A percentile compares a stretch with the other conserved stretches of the same genome.
These are phyloP conservation scores for Piscicola geometra DNA, from an alignment of 2,888 invertebrate genomes.

Conservation along the genomic window DNA sequence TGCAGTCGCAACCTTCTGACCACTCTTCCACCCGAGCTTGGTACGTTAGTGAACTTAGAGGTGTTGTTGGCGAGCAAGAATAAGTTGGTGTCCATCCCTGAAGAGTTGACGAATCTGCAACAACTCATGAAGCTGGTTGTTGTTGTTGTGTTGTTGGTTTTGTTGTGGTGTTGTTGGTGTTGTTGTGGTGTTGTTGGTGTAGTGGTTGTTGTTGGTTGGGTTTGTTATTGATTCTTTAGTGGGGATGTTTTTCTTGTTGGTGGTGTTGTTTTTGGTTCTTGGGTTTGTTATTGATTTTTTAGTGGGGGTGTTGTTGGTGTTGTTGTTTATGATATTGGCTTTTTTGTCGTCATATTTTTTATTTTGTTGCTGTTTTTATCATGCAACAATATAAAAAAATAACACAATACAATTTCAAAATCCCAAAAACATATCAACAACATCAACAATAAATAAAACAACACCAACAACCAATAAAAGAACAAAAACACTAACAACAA, in stretches of 20 bases:
- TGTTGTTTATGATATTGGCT: too few relatives aligned
- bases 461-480: too few relatives aligned
- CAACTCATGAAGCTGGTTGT: slow-evolving; percentile 67
- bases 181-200: neutral
- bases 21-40: slow-evolving; percentile 78
- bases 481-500: too few relatives aligned
- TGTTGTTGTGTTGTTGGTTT: too few relatives aligned
- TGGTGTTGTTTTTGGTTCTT: neutral
- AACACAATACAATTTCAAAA: too few relatives aligned
- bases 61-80: slow-evolving; percentile 81
- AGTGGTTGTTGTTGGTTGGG: neutral
- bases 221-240: too few relatives aligned
- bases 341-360: slow-evolving; percentile 16
- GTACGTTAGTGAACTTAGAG: slow-evolving; percentile 66
- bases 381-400: too few relatives aligned
- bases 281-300: too few relatives aligned
- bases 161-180: neutral
- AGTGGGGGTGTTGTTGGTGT: too few relatives aligned
- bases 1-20: slow-evolving; percentile 85
- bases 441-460: too few relatives aligned
- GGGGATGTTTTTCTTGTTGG: neutral
- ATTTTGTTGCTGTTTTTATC: too few relatives aligned
- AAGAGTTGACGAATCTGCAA: slow-evolving; percentile 80
- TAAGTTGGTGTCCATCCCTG: slow-evolving; percentile 76
- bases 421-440: too few relatives aligned